Evolutionary conservation across 2,113 vertebrate genomes (phyloP), one percentile per base, ranked within the genome.

Genomic region (Mormyrus iriodes): DNA sequence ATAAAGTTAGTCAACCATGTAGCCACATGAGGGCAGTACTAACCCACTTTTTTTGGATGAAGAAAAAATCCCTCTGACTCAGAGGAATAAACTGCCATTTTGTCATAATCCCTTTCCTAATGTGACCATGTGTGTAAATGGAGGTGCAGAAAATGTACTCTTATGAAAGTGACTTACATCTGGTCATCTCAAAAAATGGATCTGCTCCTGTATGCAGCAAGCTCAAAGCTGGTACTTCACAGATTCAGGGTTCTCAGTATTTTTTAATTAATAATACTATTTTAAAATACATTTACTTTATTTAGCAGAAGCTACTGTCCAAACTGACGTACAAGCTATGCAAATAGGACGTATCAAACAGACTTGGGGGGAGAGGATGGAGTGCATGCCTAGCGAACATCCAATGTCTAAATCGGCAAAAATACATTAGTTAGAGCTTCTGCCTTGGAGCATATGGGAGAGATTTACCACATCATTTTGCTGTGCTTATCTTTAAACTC

Each of bases 31-130:
- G 3, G 48, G 83, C 52, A 73, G 86, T 46, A 27, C 15, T 39
- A 31, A 48, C 61, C 35, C 10, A 85, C 48, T 10, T n/a, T 48
- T 48, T 84, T 48, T 44, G 44, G 44, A 48, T 84, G 21, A 46
- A 24, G 42, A 84, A 44, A 76, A 35, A 79, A 46, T 39, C 19
- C 82, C 10, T 84, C 44, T 12, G 49, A 79, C 46, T 82, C 69
- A 27, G 42, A 51, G 48, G 24, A 88, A 21, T 15, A 27, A 88
- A 42, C 69, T 53, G 88, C 88, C 88, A 90, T 85, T 69, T 46
- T 79, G 82, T 73, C 39, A 52, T n/a, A 65, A 73, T 42, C 85
- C 44, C 13, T 85, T 86, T 73, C 44, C 58, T 24, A 88, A 88
- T 35, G 51, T 79, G 88, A 79, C 86, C 42, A 44, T 31, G 39